Evolutionary conservation across 2,888 invertebrate genomes (phyloP).

Genomic region (Cataglyphis albicans): DNA sequence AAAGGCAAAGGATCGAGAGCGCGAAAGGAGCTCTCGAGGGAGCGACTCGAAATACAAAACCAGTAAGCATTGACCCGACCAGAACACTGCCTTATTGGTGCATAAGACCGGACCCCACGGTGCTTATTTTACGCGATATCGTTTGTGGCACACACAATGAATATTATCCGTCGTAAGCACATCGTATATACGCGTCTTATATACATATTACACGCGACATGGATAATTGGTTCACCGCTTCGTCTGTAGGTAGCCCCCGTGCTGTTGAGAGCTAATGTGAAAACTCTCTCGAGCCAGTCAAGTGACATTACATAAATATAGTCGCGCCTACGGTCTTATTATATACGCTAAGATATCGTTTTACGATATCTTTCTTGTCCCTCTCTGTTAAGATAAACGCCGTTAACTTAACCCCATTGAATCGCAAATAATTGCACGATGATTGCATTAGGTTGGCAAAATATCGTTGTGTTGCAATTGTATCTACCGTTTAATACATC

Average conservation of each 20-base stretch:
- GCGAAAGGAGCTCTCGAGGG: constrained; percentile 65
- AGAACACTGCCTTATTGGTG: constrained; percentile 83
- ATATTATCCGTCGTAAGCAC: constrained; percentile 11
- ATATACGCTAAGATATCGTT: neutral
- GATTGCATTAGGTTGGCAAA: neutral
- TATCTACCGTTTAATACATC: constrained; percentile 4
- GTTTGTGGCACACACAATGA: constrained; percentile 6
- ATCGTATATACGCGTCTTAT: constrained; percentile 57
- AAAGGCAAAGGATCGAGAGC: constrained; percentile 52
- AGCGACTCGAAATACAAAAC: constrained; percentile 81
- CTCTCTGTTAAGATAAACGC: neutral
- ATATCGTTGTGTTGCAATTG: neutral
- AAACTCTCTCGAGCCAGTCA: constrained; percentile 43
- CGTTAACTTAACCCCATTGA: neutral
- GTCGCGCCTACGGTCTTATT: constrained; percentile 33
- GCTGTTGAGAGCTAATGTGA: constrained; percentile 60
- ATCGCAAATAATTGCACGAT: constrained; percentile 5
- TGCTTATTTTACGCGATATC: constrained; percentile 79
- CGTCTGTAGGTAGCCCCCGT: constrained; percentile 55
- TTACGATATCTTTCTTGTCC: constrained; percentile 15
- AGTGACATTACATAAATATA: constrained; percentile 46
- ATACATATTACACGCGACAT: constrained; percentile 61
- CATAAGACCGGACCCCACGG: constrained; percentile 75
- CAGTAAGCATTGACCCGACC: constrained; percentile 84
- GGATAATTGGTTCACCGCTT: constrained; percentile 64